Base-by-base conservation (phyloP, 2,797 vertebrate genomes). In the Hypotaenidia okinawae region DNA sequence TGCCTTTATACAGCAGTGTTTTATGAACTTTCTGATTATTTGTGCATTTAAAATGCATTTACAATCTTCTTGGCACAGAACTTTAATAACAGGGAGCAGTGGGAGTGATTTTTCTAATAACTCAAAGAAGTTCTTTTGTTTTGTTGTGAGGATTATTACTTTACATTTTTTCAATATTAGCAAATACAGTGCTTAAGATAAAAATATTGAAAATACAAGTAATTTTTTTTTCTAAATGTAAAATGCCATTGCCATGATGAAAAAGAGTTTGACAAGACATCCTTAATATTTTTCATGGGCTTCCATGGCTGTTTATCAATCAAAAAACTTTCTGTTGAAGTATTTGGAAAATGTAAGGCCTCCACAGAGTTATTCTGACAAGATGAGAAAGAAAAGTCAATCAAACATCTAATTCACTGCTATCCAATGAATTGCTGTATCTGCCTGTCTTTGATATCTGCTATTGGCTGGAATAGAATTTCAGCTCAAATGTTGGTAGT, bases 271-370 rank as follows among this genome's bases (percentile, higher is more conserved):
- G 52, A 54, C 35, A 62, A 24, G 8, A 33, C 6, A 30, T 17
- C 10, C 33, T 70, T 80, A 17, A 63, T 84, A 88, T 82, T 63
- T 10, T 43, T 58, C 49, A 59, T 10, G 63, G 30, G 4, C 5
- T 89, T 94, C 78, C 83, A 16, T 13, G 51, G 54, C 14, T 76
- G 6, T 61, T 94, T 90, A 77, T 45, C 4, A 43, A 86, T 81
- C 43, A 52, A 83, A 94, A 88, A 93, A 35, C n/a, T 79, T 37
- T 78, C 18, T 75, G 54, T 94, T 89, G 93, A 93, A 83, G 16
- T 14, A 35, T 91, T 92, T 59, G 85, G 66, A 96, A 90, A 96
- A 70, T 16, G 5, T 93, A 25, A 91, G 93, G 77, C 22, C 84
- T 72, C 57, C 63, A 39, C 66, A 69, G 45, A 82, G 43, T 67